Evolutionary conservation across 2,797 vertebrate species (phyloP), one percentile per base, ranked within the genome.

Genomic region (Enteromius afrohamiltoni): DNA sequence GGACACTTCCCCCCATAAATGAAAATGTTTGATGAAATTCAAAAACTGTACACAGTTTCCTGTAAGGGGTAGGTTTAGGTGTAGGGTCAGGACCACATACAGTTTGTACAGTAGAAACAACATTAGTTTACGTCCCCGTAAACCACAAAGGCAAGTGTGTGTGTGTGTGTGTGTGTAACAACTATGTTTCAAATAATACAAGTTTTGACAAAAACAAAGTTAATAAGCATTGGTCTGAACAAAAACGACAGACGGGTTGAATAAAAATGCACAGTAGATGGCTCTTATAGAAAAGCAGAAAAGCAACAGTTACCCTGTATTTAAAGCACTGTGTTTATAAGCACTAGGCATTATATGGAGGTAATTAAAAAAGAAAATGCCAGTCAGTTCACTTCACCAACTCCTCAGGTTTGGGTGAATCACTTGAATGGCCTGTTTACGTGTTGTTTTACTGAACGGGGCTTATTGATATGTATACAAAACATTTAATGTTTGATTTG

Each of bases 381-480:
- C 53, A 26, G 40, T 23, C 11, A 8, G 69, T 49, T 31, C 4
- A 14, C 26, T 19, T 71, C 16, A 4, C 0, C 23, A 29, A 49
- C 40, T 29, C 4, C 26, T 21, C 9, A 1, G 17, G 31, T 51
- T 53, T 53, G 26, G 19, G 11, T 5, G 1, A 49, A 49, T 49
- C 17, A 34, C 0, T 0, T 74, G 29, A 34, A 74, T 21, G 4
- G 16, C 29, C 26, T 21, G 3, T 73, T 21, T 51, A 26, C 51
- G 6, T 26, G 51, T n/a, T 55, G 21, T 60, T 14, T 26, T 0
- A 1, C 0, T 3, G 0, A 29, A 26, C 6, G 1, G 0, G 23
- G 11, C 26, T 26, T 26, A 11, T 1, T 1, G 17, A 16, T 49
- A 23, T 26, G 3, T 26, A 6, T 11, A 19, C 0, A 70, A 73